A percentile compares a stretch with the other conserved stretches of the same genome.
These are phyloP conservation scores for Mesembrinibis cayennensis DNA, from an alignment of 2,113 vertebrate genomes.

Conservation along the genomic window DNA sequence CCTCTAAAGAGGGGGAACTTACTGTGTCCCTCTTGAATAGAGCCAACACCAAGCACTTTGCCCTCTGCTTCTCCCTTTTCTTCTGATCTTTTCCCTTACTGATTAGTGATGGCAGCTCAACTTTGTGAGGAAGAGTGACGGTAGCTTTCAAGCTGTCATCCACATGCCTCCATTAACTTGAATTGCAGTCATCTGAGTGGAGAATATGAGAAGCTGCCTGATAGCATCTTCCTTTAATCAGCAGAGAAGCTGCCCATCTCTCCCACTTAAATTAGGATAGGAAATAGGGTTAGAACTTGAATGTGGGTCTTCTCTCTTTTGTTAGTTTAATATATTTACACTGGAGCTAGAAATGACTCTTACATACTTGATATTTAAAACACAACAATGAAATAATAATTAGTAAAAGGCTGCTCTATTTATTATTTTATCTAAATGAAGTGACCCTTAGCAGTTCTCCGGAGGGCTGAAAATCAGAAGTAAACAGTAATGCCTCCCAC, in stretches of 20 bases:
- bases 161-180: not conserved
- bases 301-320: not conserved
- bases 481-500: not conserved
- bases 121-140: not conserved
- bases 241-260: not conserved
- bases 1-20: not conserved
- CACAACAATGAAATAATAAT: not conserved
- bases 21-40: not conserved
- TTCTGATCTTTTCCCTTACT: not conserved
- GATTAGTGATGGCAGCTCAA: not conserved
- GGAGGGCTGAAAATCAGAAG: not conserved
- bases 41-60: not conserved
- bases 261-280: not conserved
- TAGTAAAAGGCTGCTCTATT: not conserved
- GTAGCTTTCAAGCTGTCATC: not conserved
- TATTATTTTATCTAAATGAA: not conserved
- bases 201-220: not conserved
- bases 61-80: not conserved
- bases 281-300: not conserved
- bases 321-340: not conserved
- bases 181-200: not conserved
- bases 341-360: not conserved
- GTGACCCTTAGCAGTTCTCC: not conserved
- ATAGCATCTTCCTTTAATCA: not conserved
- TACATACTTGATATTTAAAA: not conserved